Evolutionary conservation across 2,113 vertebrate genomes (phyloP), one percentile per base, ranked within the genome.

Genomic region (Leptocoma aspasia): DNA sequence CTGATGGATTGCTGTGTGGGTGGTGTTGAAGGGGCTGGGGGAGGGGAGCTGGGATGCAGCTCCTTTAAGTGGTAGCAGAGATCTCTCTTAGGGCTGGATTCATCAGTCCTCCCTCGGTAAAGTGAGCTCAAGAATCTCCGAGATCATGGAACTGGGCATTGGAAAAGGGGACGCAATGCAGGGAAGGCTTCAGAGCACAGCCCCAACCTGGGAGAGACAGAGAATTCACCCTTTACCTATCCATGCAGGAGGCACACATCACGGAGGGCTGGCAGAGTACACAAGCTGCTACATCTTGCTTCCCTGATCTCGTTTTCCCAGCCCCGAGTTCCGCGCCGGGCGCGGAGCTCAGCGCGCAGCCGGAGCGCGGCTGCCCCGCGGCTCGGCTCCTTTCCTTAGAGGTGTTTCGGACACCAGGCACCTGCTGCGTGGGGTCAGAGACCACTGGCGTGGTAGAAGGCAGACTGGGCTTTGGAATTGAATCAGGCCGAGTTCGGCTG

Each of bases 1-100:
- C 94, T 96, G 90, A 94, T 89, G 95, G 92, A 95, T 96, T 92
- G 90, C 94, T 89, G 79, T 91, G 93, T 90, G 94, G 92, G 95
- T 94, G 95, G 94, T 70, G 95, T 24, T 84, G 94, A 88, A 82
- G 82, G 75, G 59, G 35, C 56, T 82, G 95, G 94, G 89, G 94
- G 91, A 82, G 86, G 93, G 90, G 65, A 92, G 66, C 72, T 2
- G 56, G 68, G 82, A 75, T 80, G 85, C 79, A 21, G 79, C 82
- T 93, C 64, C 45, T 91, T 44, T 88, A 73, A 95, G 93, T 71
- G 68, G 64, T 92, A 94, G 86, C 92, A 95, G 93, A 89, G 82
- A 69, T 86, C 71, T 90, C 19, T 54, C 54, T 50, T 53, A 21
- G 5, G 63, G 35, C 33, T 83, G 73, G n/a, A 50, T 24, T 93